Conservation (phyloP, 2,113 vertebrate species). For the Lipophrys pholis region DNA sequence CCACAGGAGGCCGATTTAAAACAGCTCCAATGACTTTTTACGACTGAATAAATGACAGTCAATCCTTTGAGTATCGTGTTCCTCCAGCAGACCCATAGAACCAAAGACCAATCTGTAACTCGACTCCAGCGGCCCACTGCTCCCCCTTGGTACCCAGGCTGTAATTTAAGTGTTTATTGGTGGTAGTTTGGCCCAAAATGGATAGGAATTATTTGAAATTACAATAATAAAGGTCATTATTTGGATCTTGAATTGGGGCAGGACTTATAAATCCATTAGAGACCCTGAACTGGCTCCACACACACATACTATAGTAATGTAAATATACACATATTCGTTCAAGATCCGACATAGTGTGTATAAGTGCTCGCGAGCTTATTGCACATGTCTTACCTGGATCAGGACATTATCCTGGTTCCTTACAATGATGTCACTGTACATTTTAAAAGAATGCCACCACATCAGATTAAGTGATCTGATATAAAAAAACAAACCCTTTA, state of each 20-base stretch:
- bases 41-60: background rate
- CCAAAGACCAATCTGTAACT: constrained; percentile 37
- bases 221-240: constrained; percentile 65
- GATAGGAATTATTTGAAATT: constrained; percentile 59
- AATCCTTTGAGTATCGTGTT: background rate
- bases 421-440: no score
- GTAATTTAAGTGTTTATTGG: constrained; percentile 63
- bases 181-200: constrained; percentile 50
- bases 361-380: background rate
- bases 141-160: constrained; percentile 3
- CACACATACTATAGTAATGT: constrained; percentile 16
- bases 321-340: constrained; percentile 7
- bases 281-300: background rate
- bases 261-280: constrained; percentile 16
- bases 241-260: constrained; percentile 26
- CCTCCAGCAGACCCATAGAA: constrained; percentile 22
- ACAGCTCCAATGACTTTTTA: background rate
- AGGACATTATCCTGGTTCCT: no score
- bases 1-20: background rate
- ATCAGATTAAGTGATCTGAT: no score
- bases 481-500: no score
- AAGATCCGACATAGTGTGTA: constrained; percentile 2
- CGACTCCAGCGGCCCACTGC: constrained; percentile 24
- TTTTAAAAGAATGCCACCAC: no score
- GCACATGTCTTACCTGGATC: no score